These are phyloP conservation scores for Dysmachus trigonus DNA, from an alignment of 2,888 invertebrate species.

Conservation along the genomic window DNA sequence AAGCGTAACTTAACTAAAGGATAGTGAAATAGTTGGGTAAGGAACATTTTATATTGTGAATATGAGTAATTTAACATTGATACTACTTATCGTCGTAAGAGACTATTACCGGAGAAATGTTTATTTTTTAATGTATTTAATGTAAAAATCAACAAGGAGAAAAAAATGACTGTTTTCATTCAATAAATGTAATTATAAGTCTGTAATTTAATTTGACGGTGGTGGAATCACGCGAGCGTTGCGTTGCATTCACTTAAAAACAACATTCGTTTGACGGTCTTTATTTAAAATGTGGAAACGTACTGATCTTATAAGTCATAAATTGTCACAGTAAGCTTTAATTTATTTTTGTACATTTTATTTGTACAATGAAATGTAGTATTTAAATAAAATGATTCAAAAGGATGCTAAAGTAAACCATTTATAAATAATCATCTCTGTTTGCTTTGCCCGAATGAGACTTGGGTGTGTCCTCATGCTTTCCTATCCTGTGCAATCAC, in stretches of 20 bases:
- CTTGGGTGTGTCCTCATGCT: background rate
- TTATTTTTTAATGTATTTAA: slow-evolving; percentile 1
- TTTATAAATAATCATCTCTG: background rate
- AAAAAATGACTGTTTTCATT: slow-evolving; percentile 5
- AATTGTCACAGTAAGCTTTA: slow-evolving; percentile 46
- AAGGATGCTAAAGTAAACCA: slow-evolving; percentile 39
- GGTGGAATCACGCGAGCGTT: background rate
- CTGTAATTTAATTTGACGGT: background rate
- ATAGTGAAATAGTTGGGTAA: background rate
- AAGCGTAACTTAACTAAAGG: background rate
- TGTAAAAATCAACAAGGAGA: background rate
- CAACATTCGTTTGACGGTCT: background rate
- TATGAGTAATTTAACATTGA: background rate
- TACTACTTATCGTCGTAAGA: background rate
- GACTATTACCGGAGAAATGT: background rate
- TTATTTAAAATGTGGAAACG: background rate
- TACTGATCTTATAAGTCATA: background rate
- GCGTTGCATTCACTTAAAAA: background rate
- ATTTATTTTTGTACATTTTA: slow-evolving; percentile 51
- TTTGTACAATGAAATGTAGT: slow-evolving; percentile 51
- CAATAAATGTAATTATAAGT: slow-evolving; percentile 3
- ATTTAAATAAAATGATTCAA: slow-evolving; percentile 44
- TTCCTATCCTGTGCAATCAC: background rate
- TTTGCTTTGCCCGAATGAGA: background rate
- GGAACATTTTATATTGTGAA: slow-evolving; percentile 16